These are phyloP conservation scores for Aphis craccivora DNA, from an alignment of 1,140 invertebrate genomes.

Conservation along the genomic window DNA sequence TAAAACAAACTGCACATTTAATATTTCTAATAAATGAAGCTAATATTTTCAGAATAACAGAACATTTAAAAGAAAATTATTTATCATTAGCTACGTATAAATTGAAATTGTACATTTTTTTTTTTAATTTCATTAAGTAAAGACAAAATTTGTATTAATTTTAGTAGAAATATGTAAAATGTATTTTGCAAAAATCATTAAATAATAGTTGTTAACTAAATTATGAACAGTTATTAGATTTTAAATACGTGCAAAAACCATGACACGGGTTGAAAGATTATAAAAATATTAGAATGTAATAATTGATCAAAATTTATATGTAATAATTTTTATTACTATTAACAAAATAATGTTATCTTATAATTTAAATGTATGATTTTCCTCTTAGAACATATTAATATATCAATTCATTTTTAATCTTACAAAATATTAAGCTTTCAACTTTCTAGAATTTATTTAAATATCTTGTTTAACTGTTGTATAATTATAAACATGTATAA, in stretches of 20 bases:
- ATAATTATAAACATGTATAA: not conserved
- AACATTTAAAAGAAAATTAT: not conserved
- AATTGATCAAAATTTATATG: conserved; percentile 13
- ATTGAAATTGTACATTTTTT: not conserved
- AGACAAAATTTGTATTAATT: not conserved
- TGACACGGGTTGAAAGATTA: too few relatives aligned
- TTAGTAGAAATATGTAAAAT: not conserved
- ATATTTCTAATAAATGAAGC: not conserved
- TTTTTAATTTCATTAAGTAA: not conserved
- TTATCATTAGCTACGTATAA: not conserved
- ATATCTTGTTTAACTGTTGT: not conserved
- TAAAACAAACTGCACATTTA: conserved; percentile 25
- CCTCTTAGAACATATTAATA: not conserved
- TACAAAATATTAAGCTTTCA: not conserved
- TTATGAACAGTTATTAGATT: not conserved
- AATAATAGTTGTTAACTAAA: not conserved
- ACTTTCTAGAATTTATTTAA: not conserved
- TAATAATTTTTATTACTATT: conserved; percentile 20
- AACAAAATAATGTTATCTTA: not conserved
- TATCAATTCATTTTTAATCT: not conserved
- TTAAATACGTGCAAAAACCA: not conserved
- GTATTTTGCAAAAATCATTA: not conserved
- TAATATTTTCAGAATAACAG: not conserved
- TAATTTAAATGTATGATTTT: not conserved
- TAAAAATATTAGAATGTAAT: conserved; percentile 31